Base-by-base conservation (phyloP, 92 coral and sea anemone species). In the Paramuricea clavata region DNA sequence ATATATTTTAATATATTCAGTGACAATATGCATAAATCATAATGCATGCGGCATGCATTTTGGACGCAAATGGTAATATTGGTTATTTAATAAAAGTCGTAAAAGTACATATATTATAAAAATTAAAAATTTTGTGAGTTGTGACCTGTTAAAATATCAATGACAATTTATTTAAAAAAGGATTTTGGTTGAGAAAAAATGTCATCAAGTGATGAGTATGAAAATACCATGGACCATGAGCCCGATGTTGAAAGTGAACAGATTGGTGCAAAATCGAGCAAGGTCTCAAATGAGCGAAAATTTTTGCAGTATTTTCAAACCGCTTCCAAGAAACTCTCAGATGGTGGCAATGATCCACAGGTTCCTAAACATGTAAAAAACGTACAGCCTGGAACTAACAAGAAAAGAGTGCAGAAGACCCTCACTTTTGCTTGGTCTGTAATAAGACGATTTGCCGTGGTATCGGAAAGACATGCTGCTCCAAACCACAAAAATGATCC, bases 401-500 rank as follows among this genome's bases (percentile, higher is more conserved):
- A 77, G 43, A 52, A 77, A 77, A 47, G 82, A 77, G 39, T 49
- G 67, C 82, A 77, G 39, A 59, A 77, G 82, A 77, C 42, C 31
- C 39, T 49, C 82, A 77, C 67, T 44, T 49, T 77, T 77, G 59
- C 82, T 77, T 77, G 68, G 67, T 59, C 27, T 41, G 82, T 77
- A 77, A 68, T 26, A 68, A 39, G 44, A 39, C 44, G 44, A 39
- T 39, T 39, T 39, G 25, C 33, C 72, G 72, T 65, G 72, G 72
- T 17, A 77, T 49, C 26, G 43, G 70, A 49, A 77, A 52, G 64
- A 36, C 82, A 77, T 44, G 82, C 82, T 22, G 41, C 23, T 31
- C 49, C 82, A 28, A 77, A 77, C 43, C 82, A 76, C 82, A 76
- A 76, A 34, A 76, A 76, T 76, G 82, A 76, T 76, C 61, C 59